Percentiles rank a stretch among this genome's conserved stretches.
Conservation (phyloP, 2,113 vertebrate species). For the Hippolais icterina region DNA sequence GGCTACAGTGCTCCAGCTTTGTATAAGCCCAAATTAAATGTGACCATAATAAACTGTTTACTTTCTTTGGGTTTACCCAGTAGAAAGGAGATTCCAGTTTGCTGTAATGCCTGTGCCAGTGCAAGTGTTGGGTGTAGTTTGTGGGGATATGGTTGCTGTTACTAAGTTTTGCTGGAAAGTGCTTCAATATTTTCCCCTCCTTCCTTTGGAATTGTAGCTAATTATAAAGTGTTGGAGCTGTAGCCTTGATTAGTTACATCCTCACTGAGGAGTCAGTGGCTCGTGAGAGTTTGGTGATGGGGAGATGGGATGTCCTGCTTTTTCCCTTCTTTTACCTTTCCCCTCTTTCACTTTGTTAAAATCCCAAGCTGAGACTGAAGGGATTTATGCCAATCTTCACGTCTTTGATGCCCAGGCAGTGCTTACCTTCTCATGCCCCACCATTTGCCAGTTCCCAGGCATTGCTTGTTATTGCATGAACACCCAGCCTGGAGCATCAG, state of each 20-base stretch:
- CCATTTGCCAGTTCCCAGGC: not conserved
- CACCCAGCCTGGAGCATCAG: not conserved
- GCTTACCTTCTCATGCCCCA: not conserved
- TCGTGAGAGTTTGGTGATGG: not conserved
- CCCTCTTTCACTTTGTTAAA: not conserved
- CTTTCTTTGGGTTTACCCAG: constrained; percentile 29
- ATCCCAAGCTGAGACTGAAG: not conserved
- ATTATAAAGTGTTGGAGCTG: not conserved
- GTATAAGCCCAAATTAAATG: constrained; percentile 26
- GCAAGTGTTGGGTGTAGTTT: not conserved
- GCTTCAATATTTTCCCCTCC: not conserved
- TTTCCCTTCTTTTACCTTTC: not conserved
- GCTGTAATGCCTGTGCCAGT: not conserved
- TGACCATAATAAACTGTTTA: constrained; percentile 58
- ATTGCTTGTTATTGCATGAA: not conserved
- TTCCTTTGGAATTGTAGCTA: not conserved
- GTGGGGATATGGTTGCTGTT: not conserved
- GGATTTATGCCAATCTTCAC: not conserved
- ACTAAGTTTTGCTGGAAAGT: not conserved
- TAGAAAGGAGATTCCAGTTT: not conserved
- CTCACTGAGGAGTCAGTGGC: not conserved
- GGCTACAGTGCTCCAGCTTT: not conserved
- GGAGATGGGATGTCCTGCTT: not conserved
- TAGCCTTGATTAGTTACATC: not conserved
- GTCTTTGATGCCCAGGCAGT: not conserved